phyloP scores from a whole-genome alignment of 2,113 vertebrate genomes.

The Isurus oxyrinchus region DNA sequence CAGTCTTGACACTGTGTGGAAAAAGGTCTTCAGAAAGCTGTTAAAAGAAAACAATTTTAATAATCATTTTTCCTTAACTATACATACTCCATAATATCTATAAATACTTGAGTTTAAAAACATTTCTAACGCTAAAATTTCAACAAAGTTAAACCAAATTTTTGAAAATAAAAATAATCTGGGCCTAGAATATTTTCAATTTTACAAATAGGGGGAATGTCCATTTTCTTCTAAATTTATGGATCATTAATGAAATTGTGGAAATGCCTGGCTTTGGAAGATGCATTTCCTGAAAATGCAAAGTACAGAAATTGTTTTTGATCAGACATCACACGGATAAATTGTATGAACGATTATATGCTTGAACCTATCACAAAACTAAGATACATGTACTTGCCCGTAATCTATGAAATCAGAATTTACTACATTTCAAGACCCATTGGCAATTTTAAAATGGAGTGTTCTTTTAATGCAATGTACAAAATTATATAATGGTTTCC shows the following conservation, averaged over 20 bases:
- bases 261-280: background rate
- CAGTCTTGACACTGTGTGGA: background rate
- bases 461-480: background rate
- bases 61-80: background rate
- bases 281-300: background rate
- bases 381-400: background rate
- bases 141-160: background rate
- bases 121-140: background rate
- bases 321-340: background rate
- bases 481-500: background rate
- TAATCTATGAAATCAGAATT: background rate
- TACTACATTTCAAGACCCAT: background rate
- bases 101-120: background rate
- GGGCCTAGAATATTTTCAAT: background rate
- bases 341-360: background rate
- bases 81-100: background rate
- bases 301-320: background rate
- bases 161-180: background rate
- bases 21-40: background rate
- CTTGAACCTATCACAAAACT: background rate
- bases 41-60: constrained; percentile 9
- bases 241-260: background rate
- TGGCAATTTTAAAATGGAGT: background rate
- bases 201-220: background rate
- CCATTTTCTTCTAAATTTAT: background rate